phyloP scores from a whole-genome alignment of 53 echinoderm and acorn worm genomes.

The Patiria pectinifera region DNA sequence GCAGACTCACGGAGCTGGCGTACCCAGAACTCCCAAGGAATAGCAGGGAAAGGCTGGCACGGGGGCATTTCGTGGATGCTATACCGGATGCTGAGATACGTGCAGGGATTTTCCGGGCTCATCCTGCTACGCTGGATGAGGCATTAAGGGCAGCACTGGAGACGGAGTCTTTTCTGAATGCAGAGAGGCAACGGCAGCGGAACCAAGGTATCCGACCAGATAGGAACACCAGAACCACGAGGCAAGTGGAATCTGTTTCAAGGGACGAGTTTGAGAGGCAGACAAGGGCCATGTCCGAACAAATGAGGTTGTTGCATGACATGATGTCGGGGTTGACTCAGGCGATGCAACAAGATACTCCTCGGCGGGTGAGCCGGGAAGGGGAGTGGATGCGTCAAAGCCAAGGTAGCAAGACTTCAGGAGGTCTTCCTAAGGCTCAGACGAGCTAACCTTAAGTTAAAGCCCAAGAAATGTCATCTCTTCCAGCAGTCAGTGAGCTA shows the following conservation, averaged over 20 bases:
- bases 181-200: slow-evolving; percentile 5
- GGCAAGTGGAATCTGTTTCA: not conserved
- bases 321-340: too few relatives aligned
- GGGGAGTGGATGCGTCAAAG: not conserved
- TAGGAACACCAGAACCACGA: not conserved
- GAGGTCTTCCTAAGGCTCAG: not conserved
- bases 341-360: too few relatives aligned
- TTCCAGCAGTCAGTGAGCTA: not conserved
- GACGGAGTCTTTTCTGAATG: slow-evolving; percentile 23
- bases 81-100: slow-evolving; percentile 9
- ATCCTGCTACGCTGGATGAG: slow-evolving; percentile 59
- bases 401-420: not conserved
- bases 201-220: not conserved
- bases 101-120: slow-evolving; percentile 46
- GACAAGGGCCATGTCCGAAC: slow-evolving; percentile 18
- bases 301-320: too few relatives aligned
- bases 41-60: slow-evolving; percentile 4
- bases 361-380: not conserved
- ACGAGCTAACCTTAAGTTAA: not conserved
- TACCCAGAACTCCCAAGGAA: slow-evolving; percentile 21
- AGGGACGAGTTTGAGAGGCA: not conserved
- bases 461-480: slow-evolving; percentile 1
- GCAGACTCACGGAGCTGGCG: slow-evolving; percentile 2
- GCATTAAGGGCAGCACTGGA: slow-evolving; percentile 16
- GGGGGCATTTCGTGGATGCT: slow-evolving; percentile 14